Conservation (phyloP, 2,797 vertebrate species). For the Sebastiscus albofasciatus region DNA sequence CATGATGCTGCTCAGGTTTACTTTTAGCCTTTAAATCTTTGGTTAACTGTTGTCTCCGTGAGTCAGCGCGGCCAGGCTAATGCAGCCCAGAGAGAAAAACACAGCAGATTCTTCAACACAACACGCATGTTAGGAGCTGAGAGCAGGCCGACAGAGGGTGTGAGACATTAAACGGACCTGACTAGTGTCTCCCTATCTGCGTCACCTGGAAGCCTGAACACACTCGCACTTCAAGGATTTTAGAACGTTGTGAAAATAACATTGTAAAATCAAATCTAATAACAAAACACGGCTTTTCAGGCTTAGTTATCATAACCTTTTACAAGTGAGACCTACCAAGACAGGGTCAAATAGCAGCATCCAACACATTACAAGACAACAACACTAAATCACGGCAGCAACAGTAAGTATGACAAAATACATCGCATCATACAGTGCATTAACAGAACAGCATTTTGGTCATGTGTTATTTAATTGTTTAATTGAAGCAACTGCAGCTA, state of each 20-base stretch:
- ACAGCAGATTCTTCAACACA: not conserved
- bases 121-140: not conserved
- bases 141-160: not conserved
- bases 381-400: no score
- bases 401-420: no score
- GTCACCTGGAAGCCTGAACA: not conserved
- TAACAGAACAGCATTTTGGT: no score
- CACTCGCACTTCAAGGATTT: not conserved
- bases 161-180: not conserved
- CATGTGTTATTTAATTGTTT: no score
- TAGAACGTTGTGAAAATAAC: not conserved
- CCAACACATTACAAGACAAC: accelerated
- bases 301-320: no score
- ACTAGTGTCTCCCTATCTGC: not conserved
- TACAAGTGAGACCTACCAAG: no score
- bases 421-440: no score
- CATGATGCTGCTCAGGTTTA: conserved; percentile 2
- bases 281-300: not conserved
- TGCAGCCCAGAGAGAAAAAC: not conserved
- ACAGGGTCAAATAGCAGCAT: no score
- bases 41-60: not conserved
- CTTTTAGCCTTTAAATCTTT: conserved; percentile 26
- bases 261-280: not conserved
- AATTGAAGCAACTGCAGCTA: no score
- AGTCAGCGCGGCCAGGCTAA: not conserved